Conservation (phyloP, 2,113 vertebrate genomes). For the Corythoichthys intestinalis region DNA sequence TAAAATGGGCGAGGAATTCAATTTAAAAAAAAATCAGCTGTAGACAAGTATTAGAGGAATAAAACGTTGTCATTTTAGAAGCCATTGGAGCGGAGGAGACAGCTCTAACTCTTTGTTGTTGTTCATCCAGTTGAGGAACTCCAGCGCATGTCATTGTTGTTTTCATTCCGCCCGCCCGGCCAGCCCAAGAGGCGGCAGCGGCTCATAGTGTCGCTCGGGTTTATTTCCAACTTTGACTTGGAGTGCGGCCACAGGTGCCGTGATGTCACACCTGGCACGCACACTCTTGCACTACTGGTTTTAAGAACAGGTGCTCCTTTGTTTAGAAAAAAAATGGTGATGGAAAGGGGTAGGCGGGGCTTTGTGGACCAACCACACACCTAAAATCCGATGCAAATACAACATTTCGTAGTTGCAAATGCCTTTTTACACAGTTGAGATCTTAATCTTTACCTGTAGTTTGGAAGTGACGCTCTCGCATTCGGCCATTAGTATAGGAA, state of each 20-base stretch:
- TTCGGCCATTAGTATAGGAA: constrained; percentile 92
- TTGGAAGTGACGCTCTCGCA: constrained; percentile 85
- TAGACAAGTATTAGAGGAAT: constrained; percentile 33
- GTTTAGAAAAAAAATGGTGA: constrained; percentile 14
- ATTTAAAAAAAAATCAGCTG: background rate
- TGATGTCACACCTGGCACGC: constrained; percentile 36
- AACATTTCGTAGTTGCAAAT: background rate
- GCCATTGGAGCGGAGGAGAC: background rate
- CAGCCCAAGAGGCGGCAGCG: constrained; percentile 17
- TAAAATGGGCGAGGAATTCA: background rate
- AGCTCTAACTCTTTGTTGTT: constrained; percentile 2
- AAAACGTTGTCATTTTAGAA: background rate
- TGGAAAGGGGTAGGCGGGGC: background rate
- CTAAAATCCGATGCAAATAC: constrained; percentile 3
- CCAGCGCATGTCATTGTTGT: constrained; percentile 52
- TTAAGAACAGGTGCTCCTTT: constrained; percentile 28
- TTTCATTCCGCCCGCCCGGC: constrained; percentile 31
- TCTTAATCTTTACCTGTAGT: constrained; percentile 78
- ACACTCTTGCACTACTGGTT: constrained; percentile 46
- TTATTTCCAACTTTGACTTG: background rate
- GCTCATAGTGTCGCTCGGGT: background rate
- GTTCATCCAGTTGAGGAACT: constrained; percentile 40
- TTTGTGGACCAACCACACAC: constrained; percentile 11
- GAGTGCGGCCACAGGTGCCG: background rate
- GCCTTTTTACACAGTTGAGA: background rate